Conservation (phyloP, 2,888 invertebrate genomes). For the Epsilonema sp. region DNA sequence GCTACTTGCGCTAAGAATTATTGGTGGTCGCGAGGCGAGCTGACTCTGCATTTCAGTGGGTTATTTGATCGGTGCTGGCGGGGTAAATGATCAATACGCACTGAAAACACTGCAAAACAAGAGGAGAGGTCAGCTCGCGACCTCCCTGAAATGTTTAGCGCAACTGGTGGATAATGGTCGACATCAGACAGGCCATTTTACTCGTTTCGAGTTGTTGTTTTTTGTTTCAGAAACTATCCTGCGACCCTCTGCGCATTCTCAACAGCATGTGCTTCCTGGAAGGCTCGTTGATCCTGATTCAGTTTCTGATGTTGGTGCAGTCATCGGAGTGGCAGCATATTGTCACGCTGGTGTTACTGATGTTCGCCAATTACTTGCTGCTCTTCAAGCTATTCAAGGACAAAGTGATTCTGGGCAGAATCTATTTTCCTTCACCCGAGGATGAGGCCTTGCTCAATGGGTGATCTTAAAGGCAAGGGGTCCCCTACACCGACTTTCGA, state of each 20-base stretch:
- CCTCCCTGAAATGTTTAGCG: constrained; percentile 7
- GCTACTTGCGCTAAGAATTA: too few relatives aligned
- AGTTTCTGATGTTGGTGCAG: constrained; percentile 55
- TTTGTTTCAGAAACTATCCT: constrained; percentile 55
- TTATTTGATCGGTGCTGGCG: too few relatives aligned
- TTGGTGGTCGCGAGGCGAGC: too few relatives aligned
- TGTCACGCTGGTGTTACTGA: constrained; percentile 57
- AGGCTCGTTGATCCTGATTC: constrained; percentile 28
- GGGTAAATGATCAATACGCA: too few relatives aligned
- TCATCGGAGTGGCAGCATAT: constrained; percentile 78
- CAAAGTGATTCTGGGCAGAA: constrained; percentile 48
- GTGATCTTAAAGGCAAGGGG: too few relatives aligned
- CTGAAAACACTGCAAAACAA: too few relatives aligned
- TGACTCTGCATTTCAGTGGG: too few relatives aligned
- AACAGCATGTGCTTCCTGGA: constrained; percentile 41
- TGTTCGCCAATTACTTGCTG: constrained; percentile 74
- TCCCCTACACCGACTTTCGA: too few relatives aligned
- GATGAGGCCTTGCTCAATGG: too few relatives aligned
- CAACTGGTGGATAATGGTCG: too few relatives aligned
- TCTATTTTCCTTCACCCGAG: constrained; percentile 19
- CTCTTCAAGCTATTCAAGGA: constrained; percentile 71
- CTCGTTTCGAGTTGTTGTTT: constrained; percentile 11
- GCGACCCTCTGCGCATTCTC: constrained; percentile 53
- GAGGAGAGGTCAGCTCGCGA: too few relatives aligned
- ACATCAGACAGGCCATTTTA: too few relatives aligned